Evolutionary conservation across 2,113 vertebrate species (phyloP).

Genomic region (Archilochus colubris): DNA sequence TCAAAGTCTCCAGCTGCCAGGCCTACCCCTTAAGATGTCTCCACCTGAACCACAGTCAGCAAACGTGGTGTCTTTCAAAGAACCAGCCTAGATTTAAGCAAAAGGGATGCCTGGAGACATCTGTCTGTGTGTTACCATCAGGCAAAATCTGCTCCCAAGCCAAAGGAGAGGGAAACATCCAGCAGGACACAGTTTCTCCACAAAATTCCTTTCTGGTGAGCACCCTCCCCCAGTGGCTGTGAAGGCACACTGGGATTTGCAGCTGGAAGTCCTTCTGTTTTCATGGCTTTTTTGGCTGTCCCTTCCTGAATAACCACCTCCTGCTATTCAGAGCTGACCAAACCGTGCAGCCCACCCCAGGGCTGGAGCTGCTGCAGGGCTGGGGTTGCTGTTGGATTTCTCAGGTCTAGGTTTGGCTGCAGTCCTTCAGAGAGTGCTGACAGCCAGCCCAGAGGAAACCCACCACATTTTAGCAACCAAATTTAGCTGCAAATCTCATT

Average conservation of each 20-base stretch:
- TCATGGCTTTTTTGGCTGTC: not conserved
- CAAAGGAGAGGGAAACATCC: not conserved
- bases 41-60: not conserved
- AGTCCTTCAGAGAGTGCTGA: not conserved
- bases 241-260: not conserved
- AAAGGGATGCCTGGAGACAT: not conserved
- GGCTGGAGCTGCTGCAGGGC: not conserved
- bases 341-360: not conserved
- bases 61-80: not conserved
- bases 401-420: not conserved
- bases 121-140: not conserved
- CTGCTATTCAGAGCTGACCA: not conserved
- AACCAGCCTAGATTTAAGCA: not conserved
- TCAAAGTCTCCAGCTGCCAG: not conserved
- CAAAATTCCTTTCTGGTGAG: not conserved
- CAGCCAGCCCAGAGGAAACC: not conserved
- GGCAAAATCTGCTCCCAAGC: not conserved
- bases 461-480: not conserved
- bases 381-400: not conserved
- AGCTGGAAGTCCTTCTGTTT: not conserved
- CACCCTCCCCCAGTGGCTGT: not conserved
- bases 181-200: not conserved
- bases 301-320: not conserved
- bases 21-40: not conserved
- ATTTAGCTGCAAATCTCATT: not conserved